These are phyloP conservation scores for Chymomyza caudatula DNA, from an alignment of 2,888 invertebrate species.

Conservation along the genomic window DNA sequence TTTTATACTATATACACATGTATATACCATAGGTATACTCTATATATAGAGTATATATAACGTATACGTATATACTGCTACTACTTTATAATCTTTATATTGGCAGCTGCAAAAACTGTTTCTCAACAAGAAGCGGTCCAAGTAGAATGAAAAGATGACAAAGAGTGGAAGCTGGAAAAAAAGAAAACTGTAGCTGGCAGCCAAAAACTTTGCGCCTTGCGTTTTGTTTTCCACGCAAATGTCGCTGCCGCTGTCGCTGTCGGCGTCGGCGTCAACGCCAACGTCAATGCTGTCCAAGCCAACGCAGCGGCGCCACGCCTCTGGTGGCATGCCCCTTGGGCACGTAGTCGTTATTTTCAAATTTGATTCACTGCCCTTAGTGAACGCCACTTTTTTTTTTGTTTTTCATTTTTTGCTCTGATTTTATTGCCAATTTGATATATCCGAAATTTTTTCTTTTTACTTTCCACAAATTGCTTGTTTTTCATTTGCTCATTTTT, in stretches of 20 bases:
- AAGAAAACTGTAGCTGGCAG: neutral
- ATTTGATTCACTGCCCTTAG: neutral
- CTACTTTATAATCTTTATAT: neutral
- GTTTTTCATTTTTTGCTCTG: neutral
- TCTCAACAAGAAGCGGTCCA: neutral
- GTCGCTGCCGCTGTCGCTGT: neutral
- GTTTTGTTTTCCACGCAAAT: neutral
- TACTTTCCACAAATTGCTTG: neutral
- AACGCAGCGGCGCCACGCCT: too few species aligned
- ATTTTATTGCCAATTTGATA: neutral
- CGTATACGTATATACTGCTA: neutral
- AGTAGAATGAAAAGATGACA: neutral
- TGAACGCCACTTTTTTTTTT: neutral
- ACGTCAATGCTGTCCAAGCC: neutral
- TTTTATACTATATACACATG: neutral
- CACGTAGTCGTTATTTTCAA: neutral
- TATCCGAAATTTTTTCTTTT: neutral
- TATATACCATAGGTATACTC: neutral
- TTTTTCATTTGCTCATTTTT: neutral
- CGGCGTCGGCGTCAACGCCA: neutral
- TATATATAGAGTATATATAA: neutral
- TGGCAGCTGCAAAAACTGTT: neutral
- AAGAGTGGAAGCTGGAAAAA: neutral
- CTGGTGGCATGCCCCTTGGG: neutral
- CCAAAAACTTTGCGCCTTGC: neutral